Evolutionary conservation across 2,888 invertebrate species (phyloP).

Genomic region (Hanleya hanleyi): DNA sequence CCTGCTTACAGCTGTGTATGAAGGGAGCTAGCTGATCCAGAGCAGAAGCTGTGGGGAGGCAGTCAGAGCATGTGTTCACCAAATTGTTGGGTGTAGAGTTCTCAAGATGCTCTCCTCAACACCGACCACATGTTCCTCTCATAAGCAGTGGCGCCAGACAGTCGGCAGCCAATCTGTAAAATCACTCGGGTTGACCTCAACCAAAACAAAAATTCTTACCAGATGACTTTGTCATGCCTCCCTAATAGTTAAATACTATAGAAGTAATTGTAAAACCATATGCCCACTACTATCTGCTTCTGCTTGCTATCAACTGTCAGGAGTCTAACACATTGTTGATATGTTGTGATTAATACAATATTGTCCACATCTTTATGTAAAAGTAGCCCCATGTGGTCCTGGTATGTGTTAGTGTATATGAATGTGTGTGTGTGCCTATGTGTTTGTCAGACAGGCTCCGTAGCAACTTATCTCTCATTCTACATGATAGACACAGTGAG

Average conservation of each 20-base stretch:
- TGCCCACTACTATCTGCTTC: constrained; percentile 21
- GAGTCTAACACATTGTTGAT: constrained; percentile 5
- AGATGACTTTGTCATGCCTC: constrained; percentile 39
- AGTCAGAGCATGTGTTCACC: constrained; percentile 32
- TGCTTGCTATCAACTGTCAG: background rate
- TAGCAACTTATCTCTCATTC: background rate
- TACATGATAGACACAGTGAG: too few relatives aligned
- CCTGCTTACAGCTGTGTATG: constrained; percentile 6
- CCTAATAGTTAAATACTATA: constrained; percentile 46
- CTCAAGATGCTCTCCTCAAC: constrained; percentile 27
- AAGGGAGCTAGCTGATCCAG: constrained; percentile 7
- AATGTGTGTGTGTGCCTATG: background rate
- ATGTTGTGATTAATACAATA: constrained; percentile 9
- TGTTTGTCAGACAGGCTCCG: background rate
- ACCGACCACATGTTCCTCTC: constrained; percentile 32
- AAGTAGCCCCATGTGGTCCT: background rate
- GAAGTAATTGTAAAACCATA: constrained; percentile 43
- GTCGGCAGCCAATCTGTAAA: constrained; percentile 37
- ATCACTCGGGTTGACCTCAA: constrained; percentile 38
- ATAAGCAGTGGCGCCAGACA: constrained; percentile 36
- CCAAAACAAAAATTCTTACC: constrained; percentile 37
- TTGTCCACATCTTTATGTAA: constrained; percentile 3
- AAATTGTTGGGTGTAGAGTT: constrained; percentile 24
- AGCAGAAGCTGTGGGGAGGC: constrained; percentile 11
- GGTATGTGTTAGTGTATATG: background rate